Evolutionary conservation across 2,888 invertebrate genomes (phyloP), one percentile per base, ranked within the genome.

Genomic region (Athetis lepigone): DNA sequence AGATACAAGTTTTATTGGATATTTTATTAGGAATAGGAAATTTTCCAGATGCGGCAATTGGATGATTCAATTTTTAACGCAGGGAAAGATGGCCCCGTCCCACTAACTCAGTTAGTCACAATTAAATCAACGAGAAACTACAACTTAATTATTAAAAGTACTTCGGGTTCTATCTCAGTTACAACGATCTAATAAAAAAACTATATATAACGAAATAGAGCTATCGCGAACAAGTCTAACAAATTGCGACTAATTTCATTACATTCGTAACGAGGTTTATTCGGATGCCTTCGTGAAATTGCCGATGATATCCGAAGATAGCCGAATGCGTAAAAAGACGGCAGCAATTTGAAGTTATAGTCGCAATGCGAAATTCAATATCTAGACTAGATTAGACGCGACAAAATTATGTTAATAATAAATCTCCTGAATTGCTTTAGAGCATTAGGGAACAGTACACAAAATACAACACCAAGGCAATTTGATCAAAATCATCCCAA

Each of bases 171-270:
- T 11, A 61, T 49, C 18, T 42, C 27, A 64, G 70, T 75, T 61
- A 58, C 56, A 8, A 51, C 21, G 19, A 62, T 27, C 23, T 7
- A 59, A 54, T 66, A 63, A 59, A 69, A 70, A 69, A 56, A 73
- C 55, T 57, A 47, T 55, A 47, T 55, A 74, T 13, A 74, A 63
- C 45, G 19, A 39, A 68, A 77, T 68, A 56, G 56, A 51, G 54
- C 47, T 65, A 60, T 63, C 61, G 19, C 21, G 59, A 69, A 65
- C 56, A 69, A 63, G 57, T 46, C 54, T 59, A 59, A 62, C 59
- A 65, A 73, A 75, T 73, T 75, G 59, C 25, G 54, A 46, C 69
- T 75, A 65, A 75, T 69, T 77, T 52, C 18, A 75, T 77, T 73
- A 77, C 45, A 50, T 43, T 9, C 37, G 47, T 65, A 77, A 69